Base-by-base conservation (phyloP, 2,888 invertebrate genomes). In the Galeruca laticollis region DNA sequence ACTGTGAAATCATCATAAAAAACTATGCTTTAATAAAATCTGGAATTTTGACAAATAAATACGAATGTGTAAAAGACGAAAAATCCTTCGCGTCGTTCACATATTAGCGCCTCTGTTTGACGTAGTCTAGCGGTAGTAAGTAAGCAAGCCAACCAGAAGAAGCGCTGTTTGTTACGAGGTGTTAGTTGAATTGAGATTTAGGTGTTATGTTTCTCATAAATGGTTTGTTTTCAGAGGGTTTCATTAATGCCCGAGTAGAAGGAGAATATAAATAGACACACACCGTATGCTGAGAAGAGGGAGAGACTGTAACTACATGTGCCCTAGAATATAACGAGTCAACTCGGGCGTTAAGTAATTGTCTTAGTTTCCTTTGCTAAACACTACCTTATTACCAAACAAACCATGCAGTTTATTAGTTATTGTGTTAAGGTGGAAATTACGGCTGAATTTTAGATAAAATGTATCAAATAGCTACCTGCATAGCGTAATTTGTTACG, bases 61-160 rank as follows among this genome's bases (percentile, higher is more conserved):
- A n/a, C n/a, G n/a, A n/a, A n/a, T n/a, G n/a, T n/a, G n/a, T n/a
- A n/a, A n/a, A n/a, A n/a, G n/a, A n/a, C n/a, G n/a, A n/a, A n/a
- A 9, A 20, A 2, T 15, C 20, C 8, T 49, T 49, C 15, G 21
- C 2, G 21, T 54, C 13, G 31, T 21, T 0, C 0, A 52, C 52
- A 10, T 15, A 15, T 26, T 13, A n/a, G 6, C 63, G 63, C 40
- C 26, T 26, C 54, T 63, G 63, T 10, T 35, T 15, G 20, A 10
- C 56, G 26, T 15, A 63, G 43, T 10, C 20, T 9, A 9, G 51
- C 15, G 21, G 21, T n/a, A 37, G n/a, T n/a, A 35, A 52, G 37
- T 20, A 37, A 20, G 52, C 18, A 73, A 78, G 76, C 78, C 76
- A 78, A 79, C 79, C 78, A 79, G 77, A 78, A 77, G 77, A 77